Evolutionary conservation across 2,797 vertebrate species (phyloP), one percentile per base, ranked within the genome.

Genomic region (Hypotaenidia philippensis): DNA sequence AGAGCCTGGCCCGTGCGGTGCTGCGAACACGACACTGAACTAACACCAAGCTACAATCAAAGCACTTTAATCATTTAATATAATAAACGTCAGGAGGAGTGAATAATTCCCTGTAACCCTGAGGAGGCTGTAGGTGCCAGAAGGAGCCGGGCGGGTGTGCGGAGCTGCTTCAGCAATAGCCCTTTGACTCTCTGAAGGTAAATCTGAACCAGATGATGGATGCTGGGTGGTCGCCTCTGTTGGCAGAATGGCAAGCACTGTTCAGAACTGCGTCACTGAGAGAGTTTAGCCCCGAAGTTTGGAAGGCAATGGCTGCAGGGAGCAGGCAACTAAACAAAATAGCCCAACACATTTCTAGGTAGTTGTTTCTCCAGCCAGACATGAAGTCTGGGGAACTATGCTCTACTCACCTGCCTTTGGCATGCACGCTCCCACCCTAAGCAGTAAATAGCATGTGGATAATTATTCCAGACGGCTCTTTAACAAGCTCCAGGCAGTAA

Each of bases 81-180:
- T 93, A 95, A 96, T 96, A 95, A 96, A 96, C 95, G 94, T 94
- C 95, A 96, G 90, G 22, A 92, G 79, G 56, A 92, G 90, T 96
- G 91, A 97, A 94, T 95, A 94, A 96, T 96, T 94, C 93, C 83
- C 93, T 96, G 90, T 94, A 96, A 96, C 34, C 50, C 75, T 29
- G 88, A 95, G 89, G 72, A 91, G 90, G 77, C 77, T 63, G 70
- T 16, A 91, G 89, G 82, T 96, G 94, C 93, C 94, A 95, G 91
- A 83, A 93, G 60, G 45, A 91, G 85, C 85, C 72, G 32, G 93
- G 83, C 34, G 81, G 90, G 41, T 94, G 50, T 13, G 57, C 52
- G 84, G 91, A 90, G 78, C 78, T 95, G 82, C 87, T 66, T 52
- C 64, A 96, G 95, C 93, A 97, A 94, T 71, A 81, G 91, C 47